phyloP scores from a whole-genome alignment of 2,113 vertebrate species.

The Smithornis capensis region DNA sequence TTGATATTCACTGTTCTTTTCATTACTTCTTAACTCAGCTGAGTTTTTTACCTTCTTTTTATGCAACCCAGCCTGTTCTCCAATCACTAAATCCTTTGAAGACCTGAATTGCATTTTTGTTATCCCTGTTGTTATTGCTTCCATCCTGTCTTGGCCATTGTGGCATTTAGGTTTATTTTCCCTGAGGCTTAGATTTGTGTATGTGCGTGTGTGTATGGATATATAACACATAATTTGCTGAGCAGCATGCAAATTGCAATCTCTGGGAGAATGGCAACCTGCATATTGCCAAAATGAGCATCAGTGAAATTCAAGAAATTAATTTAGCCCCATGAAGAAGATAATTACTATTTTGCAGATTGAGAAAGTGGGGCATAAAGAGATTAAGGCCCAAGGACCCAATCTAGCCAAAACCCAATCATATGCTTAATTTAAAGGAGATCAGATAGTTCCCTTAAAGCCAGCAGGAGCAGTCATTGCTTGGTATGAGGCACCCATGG shows the following conservation, averaged over 20 bases:
- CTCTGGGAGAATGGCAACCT: neutral
- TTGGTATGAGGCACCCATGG: neutral
- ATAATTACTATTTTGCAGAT: constrained; percentile 58
- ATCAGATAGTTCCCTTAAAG: constrained; percentile 40
- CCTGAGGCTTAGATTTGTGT: neutral
- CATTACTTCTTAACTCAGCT: neutral
- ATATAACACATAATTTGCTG: neutral
- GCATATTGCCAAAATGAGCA: neutral
- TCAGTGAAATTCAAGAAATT: constrained; percentile 20
- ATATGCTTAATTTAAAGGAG: constrained; percentile 62
- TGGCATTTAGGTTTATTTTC: neutral
- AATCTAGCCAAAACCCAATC: constrained; percentile 44
- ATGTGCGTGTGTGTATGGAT: neutral
- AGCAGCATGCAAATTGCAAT: neutral
- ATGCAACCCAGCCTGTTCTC: neutral
- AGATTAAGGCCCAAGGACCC: constrained; percentile 48
- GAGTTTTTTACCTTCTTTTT: neutral
- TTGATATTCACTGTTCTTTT: constrained; percentile 2
- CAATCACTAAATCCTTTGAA: neutral
- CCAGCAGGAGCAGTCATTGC: neutral
- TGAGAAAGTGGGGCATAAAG: constrained; percentile 56
- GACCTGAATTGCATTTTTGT: neutral
- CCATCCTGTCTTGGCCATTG: neutral
- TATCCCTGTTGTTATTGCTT: constrained; percentile 23
- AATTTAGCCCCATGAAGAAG: constrained; percentile 41